These are phyloP conservation scores for Leucania comma DNA, from an alignment of 2,888 invertebrate genomes.

Conservation along the genomic window DNA sequence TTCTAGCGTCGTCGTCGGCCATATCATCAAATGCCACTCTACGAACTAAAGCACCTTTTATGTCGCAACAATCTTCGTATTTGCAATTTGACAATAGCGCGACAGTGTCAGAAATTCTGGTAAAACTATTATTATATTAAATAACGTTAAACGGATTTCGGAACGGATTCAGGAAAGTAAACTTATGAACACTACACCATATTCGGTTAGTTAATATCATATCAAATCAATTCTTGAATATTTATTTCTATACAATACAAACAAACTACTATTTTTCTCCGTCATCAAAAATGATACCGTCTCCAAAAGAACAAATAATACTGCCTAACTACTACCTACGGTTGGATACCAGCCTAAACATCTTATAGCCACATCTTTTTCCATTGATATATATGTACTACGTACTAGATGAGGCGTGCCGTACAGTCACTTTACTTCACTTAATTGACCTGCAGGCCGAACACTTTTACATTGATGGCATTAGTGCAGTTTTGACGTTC, in stretches of 20 bases:
- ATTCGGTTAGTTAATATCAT: no score
- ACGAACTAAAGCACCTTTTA: neutral
- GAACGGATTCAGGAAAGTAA: neutral
- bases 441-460: no score
- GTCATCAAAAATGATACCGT: no score
- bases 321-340: no score
- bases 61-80: neutral
- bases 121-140: neutral
- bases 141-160: neutral
- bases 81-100: neutral
- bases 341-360: neutral
- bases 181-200: neutral
- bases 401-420: no score
- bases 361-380: slow-evolving; percentile 8
- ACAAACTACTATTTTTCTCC: neutral
- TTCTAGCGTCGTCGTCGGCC: slow-evolving; percentile 11
- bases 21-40: neutral
- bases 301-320: no score
- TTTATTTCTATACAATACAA: neutral
- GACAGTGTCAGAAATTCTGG: neutral
- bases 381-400: no score
- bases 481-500: no score
- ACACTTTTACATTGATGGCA: no score
- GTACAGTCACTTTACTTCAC: no score
- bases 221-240: no score